These are phyloP conservation scores for Empis livida DNA, from an alignment of 2,888 invertebrate species.

Conservation along the genomic window DNA sequence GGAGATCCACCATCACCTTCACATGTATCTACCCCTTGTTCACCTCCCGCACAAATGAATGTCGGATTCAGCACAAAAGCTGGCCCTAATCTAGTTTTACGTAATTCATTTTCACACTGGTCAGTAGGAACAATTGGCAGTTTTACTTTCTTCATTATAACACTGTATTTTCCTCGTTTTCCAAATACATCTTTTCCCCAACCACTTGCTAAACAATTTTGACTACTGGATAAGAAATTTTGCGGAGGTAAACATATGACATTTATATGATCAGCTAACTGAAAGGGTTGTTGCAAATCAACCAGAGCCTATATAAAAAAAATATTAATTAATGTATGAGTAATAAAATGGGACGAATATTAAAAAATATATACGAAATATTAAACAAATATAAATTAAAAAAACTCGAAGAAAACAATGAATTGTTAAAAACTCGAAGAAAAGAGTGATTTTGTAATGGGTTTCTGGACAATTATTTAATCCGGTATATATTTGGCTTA, in stretches of 20 bases:
- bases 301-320: conserved; percentile 49
- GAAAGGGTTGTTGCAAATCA: conserved; percentile 51
- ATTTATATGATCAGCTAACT: conserved; percentile 50
- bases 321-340: conserved; percentile 44
- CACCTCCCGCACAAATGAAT: conserved; percentile 49
- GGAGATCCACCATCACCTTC: conserved; percentile 56
- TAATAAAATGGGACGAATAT: too few relatives aligned
- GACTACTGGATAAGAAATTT: conserved; percentile 23
- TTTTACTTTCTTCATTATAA: conserved; percentile 52
- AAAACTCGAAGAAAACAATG: too few relatives aligned
- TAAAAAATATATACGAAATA: too few relatives aligned
- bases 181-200: conserved; percentile 31
- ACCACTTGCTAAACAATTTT: conserved; percentile 30
- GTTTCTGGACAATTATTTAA: too few relatives aligned
- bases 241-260: conserved; percentile 52
- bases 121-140: conserved; percentile 46
- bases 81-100: conserved; percentile 46
- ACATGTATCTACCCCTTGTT: background rate
- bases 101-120: conserved; percentile 35
- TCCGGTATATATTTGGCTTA: conserved; percentile 6
- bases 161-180: conserved; percentile 40
- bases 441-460: too few relatives aligned
- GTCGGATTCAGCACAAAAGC: conserved; percentile 48
- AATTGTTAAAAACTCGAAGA: too few relatives aligned
- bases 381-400: too few relatives aligned